These are phyloP conservation scores for Brachionus plicatilis DNA, from an alignment of 1,140 invertebrate genomes.

Conservation along the genomic window DNA sequence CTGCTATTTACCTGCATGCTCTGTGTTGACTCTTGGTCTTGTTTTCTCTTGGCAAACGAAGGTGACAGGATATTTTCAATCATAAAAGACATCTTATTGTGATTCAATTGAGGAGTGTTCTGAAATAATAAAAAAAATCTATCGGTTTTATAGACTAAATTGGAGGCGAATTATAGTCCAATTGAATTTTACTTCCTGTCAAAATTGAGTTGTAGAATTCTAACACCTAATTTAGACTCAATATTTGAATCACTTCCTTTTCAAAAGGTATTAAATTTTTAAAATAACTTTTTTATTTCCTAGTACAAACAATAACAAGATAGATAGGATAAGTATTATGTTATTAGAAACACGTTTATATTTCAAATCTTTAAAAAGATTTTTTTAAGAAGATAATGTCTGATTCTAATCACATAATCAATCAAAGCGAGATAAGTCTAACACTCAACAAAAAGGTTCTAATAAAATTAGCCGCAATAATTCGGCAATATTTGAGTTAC, in stretches of 20 bases:
- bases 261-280: slow-evolving; percentile 31
- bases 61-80: slow-evolving; percentile 10
- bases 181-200: background rate
- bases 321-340: background rate
- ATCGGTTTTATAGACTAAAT: background rate
- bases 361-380: slow-evolving; percentile 27
- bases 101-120: background rate
- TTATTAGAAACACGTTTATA: background rate
- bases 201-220: background rate
- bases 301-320: background rate
- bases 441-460: slow-evolving; percentile 1
- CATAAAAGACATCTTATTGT: slow-evolving; percentile 9
- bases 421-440: slow-evolving; percentile 30
- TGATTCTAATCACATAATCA: slow-evolving; percentile 12
- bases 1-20: background rate
- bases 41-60: background rate
- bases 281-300: background rate
- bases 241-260: slow-evolving; percentile 5
- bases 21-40: background rate
- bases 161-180: background rate
- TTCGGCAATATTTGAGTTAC: background rate
- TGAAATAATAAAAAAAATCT: background rate
- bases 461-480: slow-evolving; percentile 17
- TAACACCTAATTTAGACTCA: slow-evolving; percentile 34
- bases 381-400: slow-evolving; percentile 1